phyloP scores from a whole-genome alignment of 2,797 vertebrate genomes.

The Danio aesculapii region DNA sequence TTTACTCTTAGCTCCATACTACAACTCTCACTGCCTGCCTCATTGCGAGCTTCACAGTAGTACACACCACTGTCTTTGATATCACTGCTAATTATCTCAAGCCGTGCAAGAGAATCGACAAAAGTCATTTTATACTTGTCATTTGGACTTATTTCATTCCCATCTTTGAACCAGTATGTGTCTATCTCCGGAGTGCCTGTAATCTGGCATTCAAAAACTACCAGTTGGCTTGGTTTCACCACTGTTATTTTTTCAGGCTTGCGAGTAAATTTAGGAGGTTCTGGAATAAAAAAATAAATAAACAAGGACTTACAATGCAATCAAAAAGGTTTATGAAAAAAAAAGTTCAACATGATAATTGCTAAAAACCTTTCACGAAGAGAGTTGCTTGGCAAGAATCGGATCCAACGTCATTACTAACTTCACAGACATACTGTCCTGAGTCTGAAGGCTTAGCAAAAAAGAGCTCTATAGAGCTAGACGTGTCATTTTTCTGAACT shows the following conservation, averaged over 20 bases:
- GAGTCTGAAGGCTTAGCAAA: slow-evolving; percentile 89
- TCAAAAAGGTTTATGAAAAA: neutral
- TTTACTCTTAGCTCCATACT: slow-evolving; percentile 95
- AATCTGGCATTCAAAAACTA: slow-evolving; percentile 92
- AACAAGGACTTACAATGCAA: slow-evolving; percentile 9
- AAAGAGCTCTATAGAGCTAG: slow-evolving; percentile 90
- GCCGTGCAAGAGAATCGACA: slow-evolving; percentile 84
- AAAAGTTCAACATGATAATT: neutral
- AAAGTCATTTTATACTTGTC: slow-evolving; percentile 84
- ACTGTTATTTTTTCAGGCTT: slow-evolving; percentile 89
- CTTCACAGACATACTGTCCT: slow-evolving; percentile 92
- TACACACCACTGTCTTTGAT: slow-evolving; percentile 89
- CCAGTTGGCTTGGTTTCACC: slow-evolving; percentile 87
- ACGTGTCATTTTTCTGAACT: slow-evolving; percentile 90
- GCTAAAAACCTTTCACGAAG: slow-evolving; percentile 94
- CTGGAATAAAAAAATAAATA: slow-evolving; percentile 73
- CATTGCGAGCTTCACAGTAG: slow-evolving; percentile 94
- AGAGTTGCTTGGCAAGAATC: slow-evolving; percentile 87
- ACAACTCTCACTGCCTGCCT: slow-evolving; percentile 96
- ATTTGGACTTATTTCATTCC: slow-evolving; percentile 87
- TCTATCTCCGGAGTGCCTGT: slow-evolving; percentile 93
- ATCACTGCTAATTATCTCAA: slow-evolving; percentile 84
- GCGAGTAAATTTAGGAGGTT: slow-evolving; percentile 91
- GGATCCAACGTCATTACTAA: slow-evolving; percentile 93
- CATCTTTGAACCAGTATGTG: slow-evolving; percentile 93